Base-by-base conservation (phyloP, 2,797 vertebrate genomes). In the Xerus rutilus region DNA sequence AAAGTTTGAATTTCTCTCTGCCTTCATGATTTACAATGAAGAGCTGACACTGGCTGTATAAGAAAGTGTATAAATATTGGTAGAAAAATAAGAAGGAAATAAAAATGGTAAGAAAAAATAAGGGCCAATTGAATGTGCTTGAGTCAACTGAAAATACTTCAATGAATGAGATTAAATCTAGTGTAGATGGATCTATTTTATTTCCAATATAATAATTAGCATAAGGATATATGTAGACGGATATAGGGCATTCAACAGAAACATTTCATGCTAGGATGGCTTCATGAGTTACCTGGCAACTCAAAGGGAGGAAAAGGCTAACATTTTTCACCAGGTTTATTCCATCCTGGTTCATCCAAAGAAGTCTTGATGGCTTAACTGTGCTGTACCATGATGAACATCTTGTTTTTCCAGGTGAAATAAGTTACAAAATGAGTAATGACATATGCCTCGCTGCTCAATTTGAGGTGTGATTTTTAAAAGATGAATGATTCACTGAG, bases 401-500 rank as follows among this genome's bases (percentile, higher is more conserved):
- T 54, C n/a, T 74, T 83, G 10, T 67, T 81, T 89, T 86, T 86
- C 49, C 20, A 85, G 78, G 23, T 73, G 57, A 95, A 69, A 69
- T 82, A 85, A 77, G 6, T 95, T 49, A 69, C 21, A 65, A 79
- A 93, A 85, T 81, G 47, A 59, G 45, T 70, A 94, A 84, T 7
- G 10, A n/a, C 17, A 62, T 25, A 59, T 14, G 23, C n/a, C 43
- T 65, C 45, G 30, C 47, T 73, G 8, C 54, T 94, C n/a, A 90
- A 84, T 74, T 39, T 88, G 62, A 93, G 23, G 86, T 69, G 52
- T 91, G 35, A 88, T 54, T 82, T 94, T 92, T 87, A n/a, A n/a
- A n/a, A n/a, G 57, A 90, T 81, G 54, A 88, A 67, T n/a, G n/a
- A 91, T 32, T 94, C 64, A 88, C 45, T 43, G 69, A 86, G n/a